phyloP scores from a whole-genome alignment of 1,140 invertebrate species.

The Protaetia brevitarsis region DNA sequence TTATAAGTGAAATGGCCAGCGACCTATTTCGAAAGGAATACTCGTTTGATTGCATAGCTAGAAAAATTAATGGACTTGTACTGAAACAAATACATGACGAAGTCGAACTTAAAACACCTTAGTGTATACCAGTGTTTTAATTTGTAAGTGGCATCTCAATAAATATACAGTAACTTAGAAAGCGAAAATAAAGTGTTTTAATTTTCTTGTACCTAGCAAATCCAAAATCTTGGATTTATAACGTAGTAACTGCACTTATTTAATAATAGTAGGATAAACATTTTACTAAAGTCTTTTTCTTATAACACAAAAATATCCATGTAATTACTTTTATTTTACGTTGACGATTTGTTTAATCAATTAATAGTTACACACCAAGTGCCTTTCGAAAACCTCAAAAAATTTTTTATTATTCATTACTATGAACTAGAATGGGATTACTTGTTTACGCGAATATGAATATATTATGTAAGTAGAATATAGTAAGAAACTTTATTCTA shows the following conservation, averaged over 20 bases:
- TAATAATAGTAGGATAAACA: background rate
- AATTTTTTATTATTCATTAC: too few species aligned
- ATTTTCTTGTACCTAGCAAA: background rate
- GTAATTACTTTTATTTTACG: too few species aligned
- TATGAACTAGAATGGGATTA: too few species aligned
- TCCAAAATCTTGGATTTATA: background rate
- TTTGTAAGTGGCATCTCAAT: background rate
- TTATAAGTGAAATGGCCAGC: constrained; percentile 31
- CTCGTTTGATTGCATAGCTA: constrained; percentile 25
- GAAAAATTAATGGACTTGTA: constrained; percentile 29
- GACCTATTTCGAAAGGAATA: constrained; percentile 25
- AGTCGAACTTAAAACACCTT: background rate
- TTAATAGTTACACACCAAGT: too few species aligned
- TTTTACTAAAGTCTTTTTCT: too few species aligned
- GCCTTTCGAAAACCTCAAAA: too few species aligned
- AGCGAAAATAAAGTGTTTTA: background rate
- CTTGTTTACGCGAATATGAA: too few species aligned
- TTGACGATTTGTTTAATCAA: too few species aligned
- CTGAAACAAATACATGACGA: background rate
- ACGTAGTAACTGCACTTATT: background rate
- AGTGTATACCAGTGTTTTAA: background rate
- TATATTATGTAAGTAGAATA: too few species aligned
- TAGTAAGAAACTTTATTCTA: too few species aligned
- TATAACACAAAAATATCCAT: too few species aligned
- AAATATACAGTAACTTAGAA: background rate